Evolutionary conservation across 2,797 vertebrate genomes (phyloP).

Genomic region (Falco rusticolus): DNA sequence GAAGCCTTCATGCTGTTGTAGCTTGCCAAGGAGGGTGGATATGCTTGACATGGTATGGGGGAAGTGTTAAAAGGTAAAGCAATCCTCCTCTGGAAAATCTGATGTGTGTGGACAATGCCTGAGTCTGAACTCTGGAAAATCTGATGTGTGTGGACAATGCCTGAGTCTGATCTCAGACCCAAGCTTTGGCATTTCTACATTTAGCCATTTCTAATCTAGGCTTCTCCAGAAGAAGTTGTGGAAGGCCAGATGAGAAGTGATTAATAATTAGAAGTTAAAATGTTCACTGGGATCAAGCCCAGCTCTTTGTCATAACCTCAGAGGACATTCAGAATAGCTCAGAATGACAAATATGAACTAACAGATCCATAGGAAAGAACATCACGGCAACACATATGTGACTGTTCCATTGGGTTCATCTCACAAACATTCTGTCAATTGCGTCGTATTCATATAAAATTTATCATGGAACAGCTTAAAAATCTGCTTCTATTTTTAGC

Average conservation of each 20-base stretch:
- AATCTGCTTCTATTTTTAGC: neutral
- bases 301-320: neutral
- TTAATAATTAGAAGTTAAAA: neutral
- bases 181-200: neutral
- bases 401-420: neutral
- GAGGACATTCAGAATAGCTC: neutral
- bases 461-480: neutral
- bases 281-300: neutral
- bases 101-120: neutral
- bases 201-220: neutral
- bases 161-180: neutral
- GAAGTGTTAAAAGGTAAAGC: neutral
- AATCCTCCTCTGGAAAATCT: neutral
- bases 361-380: neutral
- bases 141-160: neutral
- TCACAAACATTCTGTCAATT: neutral
- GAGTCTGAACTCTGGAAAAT: neutral
- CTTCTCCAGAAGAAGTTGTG: neutral
- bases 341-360: neutral
- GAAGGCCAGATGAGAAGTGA: neutral
- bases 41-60: fast-evolving
- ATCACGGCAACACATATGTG: fast-evolving
- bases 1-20: neutral
- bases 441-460: neutral
- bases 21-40: neutral